phyloP scores from a whole-genome alignment of 1,140 invertebrate species.

The Subanguina moxae region DNA sequence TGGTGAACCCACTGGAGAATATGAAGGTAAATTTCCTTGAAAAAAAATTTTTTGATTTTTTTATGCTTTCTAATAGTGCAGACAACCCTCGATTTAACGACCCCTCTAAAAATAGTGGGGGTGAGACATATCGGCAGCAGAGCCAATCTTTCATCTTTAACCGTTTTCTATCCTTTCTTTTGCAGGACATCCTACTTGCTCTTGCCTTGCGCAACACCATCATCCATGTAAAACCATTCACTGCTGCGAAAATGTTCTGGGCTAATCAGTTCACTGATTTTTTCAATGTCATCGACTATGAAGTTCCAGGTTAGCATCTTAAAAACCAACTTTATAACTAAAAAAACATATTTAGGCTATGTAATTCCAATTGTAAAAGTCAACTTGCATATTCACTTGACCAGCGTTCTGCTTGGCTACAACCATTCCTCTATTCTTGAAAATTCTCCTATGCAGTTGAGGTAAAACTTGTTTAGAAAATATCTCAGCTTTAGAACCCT shows the following conservation, averaged over 20 bases:
- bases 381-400: slow-evolving; percentile 37
- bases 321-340: neutral
- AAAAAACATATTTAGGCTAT: slow-evolving; percentile 27
- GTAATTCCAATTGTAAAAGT: slow-evolving; percentile 31
- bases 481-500: neutral
- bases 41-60: neutral
- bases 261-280: slow-evolving; percentile 39
- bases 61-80: too few relatives aligned
- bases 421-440: slow-evolving; percentile 30
- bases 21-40: slow-evolving; percentile 10
- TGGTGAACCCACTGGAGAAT: slow-evolving; percentile 11
- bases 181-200: slow-evolving; percentile 40
- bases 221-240: slow-evolving; percentile 40
- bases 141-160: slow-evolving; percentile 4
- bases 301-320: slow-evolving; percentile 29
- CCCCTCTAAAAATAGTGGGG: too few relatives aligned
- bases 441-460: slow-evolving; percentile 31
- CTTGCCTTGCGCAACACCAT: slow-evolving; percentile 43
- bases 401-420: slow-evolving; percentile 43
- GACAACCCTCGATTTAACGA: too few relatives aligned
- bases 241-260: slow-evolving; percentile 30
- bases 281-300: slow-evolving; percentile 46
- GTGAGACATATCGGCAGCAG: too few relatives aligned
- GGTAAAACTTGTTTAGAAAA: slow-evolving; percentile 15
- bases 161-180: neutral